Conservation (phyloP, 2,797 vertebrate species). For the Smutsia temminckii region DNA sequence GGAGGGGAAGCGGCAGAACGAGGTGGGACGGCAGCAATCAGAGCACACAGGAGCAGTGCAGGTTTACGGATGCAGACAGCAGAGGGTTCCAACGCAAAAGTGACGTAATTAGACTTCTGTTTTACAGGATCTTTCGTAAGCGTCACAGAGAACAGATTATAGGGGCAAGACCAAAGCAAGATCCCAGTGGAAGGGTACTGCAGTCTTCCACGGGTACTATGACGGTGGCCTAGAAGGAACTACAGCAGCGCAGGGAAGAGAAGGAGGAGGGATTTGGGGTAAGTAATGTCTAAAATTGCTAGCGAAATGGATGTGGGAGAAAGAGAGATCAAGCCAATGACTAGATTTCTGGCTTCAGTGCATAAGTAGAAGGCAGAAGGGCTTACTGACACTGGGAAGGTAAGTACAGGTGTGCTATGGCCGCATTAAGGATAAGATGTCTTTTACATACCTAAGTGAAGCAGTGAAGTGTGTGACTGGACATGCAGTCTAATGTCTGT, state of each 20-base stretch:
- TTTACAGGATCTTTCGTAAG: background rate
- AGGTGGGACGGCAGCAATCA: no score
- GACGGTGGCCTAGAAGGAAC: background rate
- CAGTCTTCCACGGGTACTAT: background rate
- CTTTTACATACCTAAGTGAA: background rate
- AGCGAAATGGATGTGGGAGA: background rate
- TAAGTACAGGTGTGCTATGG: accelerated
- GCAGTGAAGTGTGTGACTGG: background rate
- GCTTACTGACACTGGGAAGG: background rate
- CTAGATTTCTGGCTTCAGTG: background rate
- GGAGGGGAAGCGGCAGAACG: background rate
- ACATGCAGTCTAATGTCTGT: background rate
- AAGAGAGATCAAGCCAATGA: background rate
- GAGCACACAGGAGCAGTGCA: accelerated
- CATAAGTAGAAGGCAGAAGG: no score
- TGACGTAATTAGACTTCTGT: background rate
- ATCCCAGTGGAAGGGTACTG: background rate
- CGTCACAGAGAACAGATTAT: background rate
- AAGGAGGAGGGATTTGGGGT: background rate
- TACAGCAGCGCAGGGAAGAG: accelerated
- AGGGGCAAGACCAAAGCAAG: background rate
- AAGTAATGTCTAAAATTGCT: background rate
- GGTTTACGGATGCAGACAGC: background rate
- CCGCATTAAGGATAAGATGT: no score
- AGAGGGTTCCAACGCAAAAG: background rate